Base-by-base conservation (phyloP, 2,113 vertebrate genomes). In the Lutjanus erythropterus region DNA sequence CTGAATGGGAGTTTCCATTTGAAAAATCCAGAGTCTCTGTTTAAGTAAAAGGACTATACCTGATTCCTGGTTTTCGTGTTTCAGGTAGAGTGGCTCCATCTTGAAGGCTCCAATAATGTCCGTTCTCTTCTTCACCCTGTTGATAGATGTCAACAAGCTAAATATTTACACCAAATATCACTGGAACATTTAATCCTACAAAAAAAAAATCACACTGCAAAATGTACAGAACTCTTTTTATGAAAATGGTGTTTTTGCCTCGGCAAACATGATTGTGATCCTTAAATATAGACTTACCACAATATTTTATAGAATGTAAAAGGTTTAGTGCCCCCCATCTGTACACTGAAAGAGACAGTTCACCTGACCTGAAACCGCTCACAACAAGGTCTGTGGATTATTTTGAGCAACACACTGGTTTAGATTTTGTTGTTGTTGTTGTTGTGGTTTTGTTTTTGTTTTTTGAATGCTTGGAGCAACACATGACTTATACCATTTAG, bases 71-170 rank as follows among this genome's bases (percentile, higher is more conserved):
- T 99, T 96, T 71, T 96, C 94, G 44, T 99, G 97, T 89, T 96
- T 96, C 70, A 99, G 94, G 80, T 99, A 99, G 39, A 98, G 79
- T 0, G 98, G 97, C 29, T 99, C 98, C 81, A 98, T 81, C 79
- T 97, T 99, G 89, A 99, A 99, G 78, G 98, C 97, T 69, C 95
- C 94, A 3, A 94, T 97, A 68, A 99, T 84, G 86, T 97, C 97
- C 1, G 88, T 33, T 90, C 97, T 96, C 44, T 94, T 96, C 88
- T 96, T 99, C 88, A 99, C 97, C 98, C 98, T 99, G 89, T 62
- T 75, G 39, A 88, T 8, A 80, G 23, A 53, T 52, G 35, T 74
- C 52, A 33, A 61, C 33, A 81, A 41, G 16, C 59, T 55, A 37
- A 46, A 7, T 14, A 0, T 6, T 41, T 12, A 44, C 21, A 25